Conservation (phyloP, 1,140 invertebrate genomes). For the Tetranychus cinnabarinus region DNA sequence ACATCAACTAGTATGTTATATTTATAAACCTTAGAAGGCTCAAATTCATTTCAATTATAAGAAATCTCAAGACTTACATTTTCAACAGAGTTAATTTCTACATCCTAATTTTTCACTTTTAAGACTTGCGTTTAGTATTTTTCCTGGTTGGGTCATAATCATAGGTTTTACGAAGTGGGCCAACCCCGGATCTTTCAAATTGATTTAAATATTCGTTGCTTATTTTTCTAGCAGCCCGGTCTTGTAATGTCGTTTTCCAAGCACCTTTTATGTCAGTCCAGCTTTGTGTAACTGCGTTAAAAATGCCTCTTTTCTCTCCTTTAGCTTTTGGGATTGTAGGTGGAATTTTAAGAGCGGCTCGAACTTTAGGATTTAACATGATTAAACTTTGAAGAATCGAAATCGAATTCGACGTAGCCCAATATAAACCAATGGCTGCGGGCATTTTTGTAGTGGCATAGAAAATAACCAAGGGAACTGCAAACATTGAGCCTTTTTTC, state of each 20-base stretch:
- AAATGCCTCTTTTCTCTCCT: neutral
- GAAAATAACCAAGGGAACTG: slow-evolving; percentile 5
- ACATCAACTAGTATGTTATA: too few relatives aligned
- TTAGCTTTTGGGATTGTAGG: neutral
- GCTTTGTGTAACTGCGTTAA: too few relatives aligned
- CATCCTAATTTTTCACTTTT: too few relatives aligned
- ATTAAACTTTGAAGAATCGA: slow-evolving; percentile 56
- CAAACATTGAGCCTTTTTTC: too few relatives aligned
- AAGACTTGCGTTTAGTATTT: too few relatives aligned
- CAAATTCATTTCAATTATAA: too few relatives aligned
- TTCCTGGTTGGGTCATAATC: neutral
- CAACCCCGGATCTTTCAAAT: neutral
- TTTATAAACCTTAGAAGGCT: too few relatives aligned
- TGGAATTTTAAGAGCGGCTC: neutral
- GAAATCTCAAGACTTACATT: too few relatives aligned
- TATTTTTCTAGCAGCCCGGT: too few relatives aligned
- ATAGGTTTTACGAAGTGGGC: neutral
- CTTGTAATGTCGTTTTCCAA: neutral
- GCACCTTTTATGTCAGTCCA: too few relatives aligned
- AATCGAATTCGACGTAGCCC: slow-evolving; percentile 65
- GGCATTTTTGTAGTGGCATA: slow-evolving; percentile 12
- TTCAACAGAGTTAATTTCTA: too few relatives aligned
- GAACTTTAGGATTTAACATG: slow-evolving; percentile 26
- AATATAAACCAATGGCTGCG: slow-evolving; percentile 64
- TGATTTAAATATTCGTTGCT: neutral